phyloP scores from a whole-genome alignment of 1,140 invertebrate species.

The Catajapyx aquilonaris region DNA sequence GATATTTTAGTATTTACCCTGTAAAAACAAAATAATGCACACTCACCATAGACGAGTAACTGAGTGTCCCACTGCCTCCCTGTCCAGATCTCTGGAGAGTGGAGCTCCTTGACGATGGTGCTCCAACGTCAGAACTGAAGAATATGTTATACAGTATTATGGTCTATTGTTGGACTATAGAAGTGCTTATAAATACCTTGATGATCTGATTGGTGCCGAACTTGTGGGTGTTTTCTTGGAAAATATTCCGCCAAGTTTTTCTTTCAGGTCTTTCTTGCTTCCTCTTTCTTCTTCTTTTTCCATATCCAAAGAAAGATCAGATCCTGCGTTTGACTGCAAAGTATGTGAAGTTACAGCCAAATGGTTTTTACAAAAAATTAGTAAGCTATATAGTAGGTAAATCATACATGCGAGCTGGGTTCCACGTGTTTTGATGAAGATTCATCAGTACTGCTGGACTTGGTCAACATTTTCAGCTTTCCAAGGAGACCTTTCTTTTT shows the following conservation, averaged over 20 bases:
- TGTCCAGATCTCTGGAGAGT: too few relatives aligned
- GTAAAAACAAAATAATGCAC: too few relatives aligned
- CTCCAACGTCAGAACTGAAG: too few relatives aligned
- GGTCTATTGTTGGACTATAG: too few relatives aligned
- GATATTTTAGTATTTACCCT: too few relatives aligned
- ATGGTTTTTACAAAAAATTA: neutral
- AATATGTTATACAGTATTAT: too few relatives aligned
- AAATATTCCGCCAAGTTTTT: slow-evolving; percentile 60
- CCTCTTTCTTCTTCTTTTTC: slow-evolving; percentile 26
- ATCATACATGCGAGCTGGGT: slow-evolving; percentile 16
- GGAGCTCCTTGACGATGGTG: too few relatives aligned
- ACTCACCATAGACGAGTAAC: too few relatives aligned
- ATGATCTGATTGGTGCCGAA: too few relatives aligned
- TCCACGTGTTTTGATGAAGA: slow-evolving; percentile 13
- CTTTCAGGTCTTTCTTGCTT: slow-evolving; percentile 54
- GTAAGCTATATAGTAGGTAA: slow-evolving; percentile 1
- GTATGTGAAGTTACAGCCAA: neutral
- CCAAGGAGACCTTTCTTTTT: slow-evolving; percentile 62
- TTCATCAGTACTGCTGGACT: slow-evolving; percentile 54
- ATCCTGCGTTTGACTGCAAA: slow-evolving; percentile 25
- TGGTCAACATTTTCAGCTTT: slow-evolving; percentile 63
- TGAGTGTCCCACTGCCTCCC: too few relatives aligned
- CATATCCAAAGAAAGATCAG: slow-evolving; percentile 43
- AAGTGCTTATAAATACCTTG: too few relatives aligned
- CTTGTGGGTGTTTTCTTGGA: slow-evolving; percentile 25